Percentiles rank a stretch among this genome's conserved stretches.
Conservation (phyloP, 2,113 vertebrate species). For the Gobius niger region DNA sequence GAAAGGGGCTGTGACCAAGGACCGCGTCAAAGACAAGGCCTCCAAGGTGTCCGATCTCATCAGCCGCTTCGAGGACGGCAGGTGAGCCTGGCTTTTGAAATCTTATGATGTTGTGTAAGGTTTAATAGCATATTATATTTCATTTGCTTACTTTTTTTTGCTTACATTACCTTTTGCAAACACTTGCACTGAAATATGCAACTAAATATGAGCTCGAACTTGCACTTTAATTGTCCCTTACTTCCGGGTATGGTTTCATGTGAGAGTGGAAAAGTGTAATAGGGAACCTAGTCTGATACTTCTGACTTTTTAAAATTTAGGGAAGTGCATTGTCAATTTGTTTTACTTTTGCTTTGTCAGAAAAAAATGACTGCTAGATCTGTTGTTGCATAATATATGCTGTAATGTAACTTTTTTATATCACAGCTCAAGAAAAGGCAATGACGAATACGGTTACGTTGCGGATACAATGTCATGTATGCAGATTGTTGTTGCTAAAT, state of each 20-base stretch:
- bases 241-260: background rate
- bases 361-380: background rate
- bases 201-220: background rate
- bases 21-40: constrained; percentile 73
- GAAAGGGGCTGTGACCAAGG: constrained; percentile 55
- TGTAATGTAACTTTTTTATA: too few relatives aligned
- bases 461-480: too few relatives aligned
- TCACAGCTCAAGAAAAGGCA: too few relatives aligned
- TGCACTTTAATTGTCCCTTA: background rate
- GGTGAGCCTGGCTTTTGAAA: constrained; percentile 69
- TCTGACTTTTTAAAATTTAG: background rate
- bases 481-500: background rate
- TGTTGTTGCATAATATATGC: too few relatives aligned
- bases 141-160: too few relatives aligned
- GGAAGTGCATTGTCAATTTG: background rate
- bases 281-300: background rate
- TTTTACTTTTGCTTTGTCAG: background rate
- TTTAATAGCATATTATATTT: too few relatives aligned
- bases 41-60: constrained; percentile 94
- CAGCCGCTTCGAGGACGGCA: constrained; percentile 92
- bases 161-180: too few relatives aligned
- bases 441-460: too few relatives aligned
- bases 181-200: too few relatives aligned
- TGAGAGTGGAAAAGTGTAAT: background rate
- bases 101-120: too few relatives aligned